Conservation (phyloP, 2,113 vertebrate species). For the Cottus gobio region DNA sequence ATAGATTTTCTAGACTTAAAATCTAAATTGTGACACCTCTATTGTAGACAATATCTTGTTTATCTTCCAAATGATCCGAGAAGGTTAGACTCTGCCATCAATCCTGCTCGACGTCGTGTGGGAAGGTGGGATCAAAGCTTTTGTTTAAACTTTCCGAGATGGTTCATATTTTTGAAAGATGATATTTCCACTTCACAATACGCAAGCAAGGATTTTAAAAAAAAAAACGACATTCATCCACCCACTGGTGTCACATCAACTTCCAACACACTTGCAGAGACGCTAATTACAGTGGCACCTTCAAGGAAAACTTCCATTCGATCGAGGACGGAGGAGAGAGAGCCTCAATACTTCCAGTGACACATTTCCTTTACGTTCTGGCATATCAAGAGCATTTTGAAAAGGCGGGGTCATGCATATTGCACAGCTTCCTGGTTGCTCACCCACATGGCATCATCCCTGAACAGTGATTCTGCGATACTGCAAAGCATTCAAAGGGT, state of each 20-base stretch:
- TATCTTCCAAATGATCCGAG: not conserved
- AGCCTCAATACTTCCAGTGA: slow-evolving; percentile 31
- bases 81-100: not conserved
- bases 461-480: slow-evolving; percentile 17
- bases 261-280: slow-evolving; percentile 23
- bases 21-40: no score
- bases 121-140: not conserved
- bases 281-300: slow-evolving; percentile 60
- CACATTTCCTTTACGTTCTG: slow-evolving; percentile 29
- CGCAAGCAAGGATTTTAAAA: not conserved
- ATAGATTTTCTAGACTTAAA: no score
- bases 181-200: slow-evolving; percentile 27
- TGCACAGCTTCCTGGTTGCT: slow-evolving; percentile 35
- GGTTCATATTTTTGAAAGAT: slow-evolving; percentile 21
- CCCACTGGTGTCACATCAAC: slow-evolving; percentile 43
- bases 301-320: slow-evolving; percentile 53
- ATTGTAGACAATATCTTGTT: not conserved
- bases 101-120: not conserved
- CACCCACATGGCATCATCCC: slow-evolving; percentile 25
- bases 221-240: slow-evolving; percentile 36
- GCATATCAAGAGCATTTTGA: slow-evolving; percentile 40
- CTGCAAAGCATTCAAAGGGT: slow-evolving; percentile 25
- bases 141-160: slow-evolving; percentile 12
- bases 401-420: slow-evolving; percentile 44
- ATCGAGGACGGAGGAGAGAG: slow-evolving; percentile 53